phyloP scores from a whole-genome alignment of 2,888 invertebrate species.

The Lampropteryx suffumata region DNA sequence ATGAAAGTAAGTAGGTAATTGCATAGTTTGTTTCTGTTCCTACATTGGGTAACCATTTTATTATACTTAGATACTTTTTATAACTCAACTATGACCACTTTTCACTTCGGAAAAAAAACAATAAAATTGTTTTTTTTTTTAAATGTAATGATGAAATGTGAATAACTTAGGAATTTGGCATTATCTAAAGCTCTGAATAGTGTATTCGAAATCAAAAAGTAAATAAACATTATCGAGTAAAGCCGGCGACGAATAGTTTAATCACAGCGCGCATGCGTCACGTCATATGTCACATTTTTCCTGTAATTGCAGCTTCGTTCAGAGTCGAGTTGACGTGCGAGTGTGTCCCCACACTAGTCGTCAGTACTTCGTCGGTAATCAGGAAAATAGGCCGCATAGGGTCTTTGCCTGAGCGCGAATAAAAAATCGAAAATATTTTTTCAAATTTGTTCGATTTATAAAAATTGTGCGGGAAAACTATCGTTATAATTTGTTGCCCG shows the following conservation, averaged over 20 bases:
- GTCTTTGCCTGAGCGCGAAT: constrained; percentile 53
- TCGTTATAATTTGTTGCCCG: constrained; percentile 22
- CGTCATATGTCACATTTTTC: constrained; percentile 44
- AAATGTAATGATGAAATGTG: too few relatives aligned
- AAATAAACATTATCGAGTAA: constrained; percentile 36
- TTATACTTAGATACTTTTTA: too few relatives aligned
- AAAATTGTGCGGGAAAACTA: constrained; percentile 30
- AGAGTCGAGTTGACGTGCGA: constrained; percentile 34
- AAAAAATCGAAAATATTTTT: constrained; percentile 37
- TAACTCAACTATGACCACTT: too few relatives aligned
- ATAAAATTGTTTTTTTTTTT: too few relatives aligned
- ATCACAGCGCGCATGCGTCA: constrained; percentile 47
- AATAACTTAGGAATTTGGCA: constrained; percentile 10
- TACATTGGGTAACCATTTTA: too few relatives aligned
- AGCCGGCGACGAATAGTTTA: constrained; percentile 31
- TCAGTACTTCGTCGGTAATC: constrained; percentile 61
- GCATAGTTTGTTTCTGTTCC: too few relatives aligned
- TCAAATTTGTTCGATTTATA: constrained; percentile 30
- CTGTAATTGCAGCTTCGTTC: constrained; percentile 43
- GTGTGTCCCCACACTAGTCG: constrained; percentile 39
- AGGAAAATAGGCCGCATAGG: constrained; percentile 66
- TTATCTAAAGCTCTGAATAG: neutral
- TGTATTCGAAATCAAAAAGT: constrained; percentile 10
- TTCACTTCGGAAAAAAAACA: too few relatives aligned
- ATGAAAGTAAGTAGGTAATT: too few relatives aligned